A percentile compares a stretch with the other conserved stretches of the same genome.
Conservation (phyloP, 2,888 invertebrate genomes). For the Cheilosia scutellata region DNA sequence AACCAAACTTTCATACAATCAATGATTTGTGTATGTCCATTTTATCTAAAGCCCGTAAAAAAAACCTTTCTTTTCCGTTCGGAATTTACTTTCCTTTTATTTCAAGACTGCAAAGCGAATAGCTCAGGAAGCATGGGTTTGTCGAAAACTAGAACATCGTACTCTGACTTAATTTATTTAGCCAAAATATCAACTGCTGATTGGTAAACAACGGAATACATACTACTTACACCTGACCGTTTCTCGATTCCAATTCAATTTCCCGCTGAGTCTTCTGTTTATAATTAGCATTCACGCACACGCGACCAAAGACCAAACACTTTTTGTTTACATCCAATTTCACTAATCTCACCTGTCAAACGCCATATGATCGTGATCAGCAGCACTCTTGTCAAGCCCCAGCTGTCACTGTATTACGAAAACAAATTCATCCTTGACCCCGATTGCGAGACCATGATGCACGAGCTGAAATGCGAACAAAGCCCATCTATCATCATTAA, state of each 20-base stretch:
- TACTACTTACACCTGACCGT: not conserved
- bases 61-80: too few relatives aligned
- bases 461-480: not conserved
- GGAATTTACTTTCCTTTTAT: too few relatives aligned
- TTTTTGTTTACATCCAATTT: conserved; percentile 11
- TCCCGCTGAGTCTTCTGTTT: not conserved
- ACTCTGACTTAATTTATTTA: too few relatives aligned
- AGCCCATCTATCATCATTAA: not conserved
- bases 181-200: not conserved
- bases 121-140: too few relatives aligned
- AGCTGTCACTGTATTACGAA: not conserved
- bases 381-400: conserved; percentile 18
- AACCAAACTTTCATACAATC: too few relatives aligned
- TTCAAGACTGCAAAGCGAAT: too few relatives aligned
- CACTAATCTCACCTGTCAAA: conserved; percentile 40
- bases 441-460: not conserved
- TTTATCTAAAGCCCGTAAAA: too few relatives aligned
- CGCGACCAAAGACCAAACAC: conserved; percentile 20
- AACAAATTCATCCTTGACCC: conserved; percentile 45
- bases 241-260: not conserved
- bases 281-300: conserved; percentile 12
- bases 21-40: too few relatives aligned
- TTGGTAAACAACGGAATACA: not conserved
- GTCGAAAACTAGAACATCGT: too few relatives aligned
- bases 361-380: conserved; percentile 24